Evolutionary conservation across 2,888 invertebrate genomes (phyloP).

Genomic region (Autographa pulchrina): DNA sequence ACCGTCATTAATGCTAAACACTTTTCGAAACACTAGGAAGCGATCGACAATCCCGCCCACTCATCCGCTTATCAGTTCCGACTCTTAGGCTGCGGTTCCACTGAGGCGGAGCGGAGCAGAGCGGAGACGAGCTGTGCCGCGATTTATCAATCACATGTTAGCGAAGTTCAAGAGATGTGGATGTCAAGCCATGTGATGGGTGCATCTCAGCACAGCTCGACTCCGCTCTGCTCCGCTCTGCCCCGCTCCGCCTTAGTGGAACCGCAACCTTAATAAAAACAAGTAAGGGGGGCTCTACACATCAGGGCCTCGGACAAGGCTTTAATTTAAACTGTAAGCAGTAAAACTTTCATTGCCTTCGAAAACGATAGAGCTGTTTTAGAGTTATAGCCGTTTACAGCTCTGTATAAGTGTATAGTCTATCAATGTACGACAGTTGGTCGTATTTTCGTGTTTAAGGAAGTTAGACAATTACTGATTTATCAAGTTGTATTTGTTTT

Average conservation of each 20-base stretch:
- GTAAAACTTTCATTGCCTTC: constrained; percentile 5
- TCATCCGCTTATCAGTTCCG: constrained; percentile 43
- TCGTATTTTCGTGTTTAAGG: neutral
- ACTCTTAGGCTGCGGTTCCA: neutral
- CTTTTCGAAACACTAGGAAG: constrained; percentile 54
- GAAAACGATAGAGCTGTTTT: neutral
- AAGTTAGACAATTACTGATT: too few species aligned
- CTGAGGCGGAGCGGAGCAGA: too few species aligned
- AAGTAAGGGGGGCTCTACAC: constrained; percentile 10
- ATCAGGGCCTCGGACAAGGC: neutral
- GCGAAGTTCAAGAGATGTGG: too few species aligned
- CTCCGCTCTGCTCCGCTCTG: too few species aligned
- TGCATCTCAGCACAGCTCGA: too few species aligned
- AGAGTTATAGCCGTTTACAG: neutral
- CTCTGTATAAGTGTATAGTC: neutral
- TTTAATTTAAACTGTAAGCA: neutral
- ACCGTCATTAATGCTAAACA: constrained; percentile 37
- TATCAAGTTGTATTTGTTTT: too few species aligned
- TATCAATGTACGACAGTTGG: neutral
- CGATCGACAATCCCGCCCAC: constrained; percentile 54
- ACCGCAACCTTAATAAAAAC: constrained; percentile 21
- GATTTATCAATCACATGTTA: too few species aligned
- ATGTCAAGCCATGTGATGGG: too few species aligned
- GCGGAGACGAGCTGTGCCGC: too few species aligned
- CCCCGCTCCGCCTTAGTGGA: too few species aligned